These are phyloP conservation scores for Nerophis lumbriciformis DNA, from an alignment of 2,113 vertebrate species.

Conservation along the genomic window DNA sequence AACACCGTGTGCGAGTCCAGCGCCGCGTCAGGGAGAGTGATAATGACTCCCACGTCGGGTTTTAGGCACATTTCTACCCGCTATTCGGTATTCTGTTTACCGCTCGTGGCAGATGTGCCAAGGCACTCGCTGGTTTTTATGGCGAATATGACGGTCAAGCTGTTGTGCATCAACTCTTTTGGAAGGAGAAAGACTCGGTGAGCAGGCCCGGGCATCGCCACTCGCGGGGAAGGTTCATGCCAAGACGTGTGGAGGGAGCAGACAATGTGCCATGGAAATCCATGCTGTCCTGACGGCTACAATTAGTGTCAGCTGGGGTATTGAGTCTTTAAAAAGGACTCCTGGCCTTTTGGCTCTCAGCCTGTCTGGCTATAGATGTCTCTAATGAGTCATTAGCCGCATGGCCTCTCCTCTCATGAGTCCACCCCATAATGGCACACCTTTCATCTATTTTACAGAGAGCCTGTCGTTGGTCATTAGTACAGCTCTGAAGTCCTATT, in stretches of 20 bases:
- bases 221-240: conserved; percentile 53
- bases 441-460: conserved; percentile 77
- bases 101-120: neutral
- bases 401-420: conserved; percentile 69
- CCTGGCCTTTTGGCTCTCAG: conserved; percentile 76
- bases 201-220: conserved; percentile 52
- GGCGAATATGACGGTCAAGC: conserved; percentile 4
- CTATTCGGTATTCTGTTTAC: neutral
- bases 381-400: conserved; percentile 80
- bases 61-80: neutral
- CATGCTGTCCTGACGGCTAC: conserved; percentile 67
- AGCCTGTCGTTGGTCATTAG: conserved; percentile 73
- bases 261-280: conserved; percentile 80
- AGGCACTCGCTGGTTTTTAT: conserved; percentile 17
- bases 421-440: conserved; percentile 72
- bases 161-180: conserved; percentile 27
- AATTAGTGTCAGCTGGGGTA: conserved; percentile 78
- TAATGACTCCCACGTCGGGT: conserved; percentile 23
- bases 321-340: conserved; percentile 74
- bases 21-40: conserved; percentile 55
- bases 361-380: conserved; percentile 72
- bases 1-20: conserved; percentile 54
- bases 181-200: conserved; percentile 4
- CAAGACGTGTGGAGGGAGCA: conserved; percentile 64
- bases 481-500: conserved; percentile 73